Base-by-base conservation (phyloP, 2,888 invertebrate species). In the Leptinotarsa rubiginosa region DNA sequence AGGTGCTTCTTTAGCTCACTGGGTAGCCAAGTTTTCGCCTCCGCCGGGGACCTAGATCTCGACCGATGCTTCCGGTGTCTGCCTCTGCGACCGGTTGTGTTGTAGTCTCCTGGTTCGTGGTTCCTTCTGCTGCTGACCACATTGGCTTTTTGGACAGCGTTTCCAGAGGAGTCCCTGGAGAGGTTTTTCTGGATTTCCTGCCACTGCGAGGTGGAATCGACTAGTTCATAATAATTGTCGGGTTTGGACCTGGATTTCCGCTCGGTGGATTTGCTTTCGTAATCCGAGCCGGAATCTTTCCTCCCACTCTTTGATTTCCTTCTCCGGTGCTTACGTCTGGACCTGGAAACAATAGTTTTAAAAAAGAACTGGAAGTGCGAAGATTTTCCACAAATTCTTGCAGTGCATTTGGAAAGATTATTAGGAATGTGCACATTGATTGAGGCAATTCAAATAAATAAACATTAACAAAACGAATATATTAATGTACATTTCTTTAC, bases 201-300 rank as follows among this genome's bases (percentile, higher is more conserved):
- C 96, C 96, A 97, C 87, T 96, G 96, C 70, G 93, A 92, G 82
- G 95, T 95, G 10, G 96, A 96, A 86, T 96, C 96, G 65, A 97
- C 93, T 83, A 96, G 89, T 87, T 96, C 96, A 73, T 91, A 90
- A 77, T 88, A 88, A 67, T 80, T 81, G 65, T 83, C 81, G 10
- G 84, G 78, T 41, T 80, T 79, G 1, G 79, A 75, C 56, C 77
- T 78, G 18, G 79, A 77, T 68, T 77, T 74, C 20, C 79, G 78
- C 15, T 81, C 79, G 13, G 76, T 72, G 25, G 90, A 87, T 81
- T 91, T 89, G 71, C 92, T 91, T 81, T 94, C 94, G 78, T 91
- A 91, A 82, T 94, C 94, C 0, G 93, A 93, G 67, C 93, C 93
- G 0, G 93, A 93, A 82, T 94, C 93, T 74, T 92, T 91, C 83